Conservation (phyloP, 2,113 vertebrate species). For the Dinomys branickii region DNA sequence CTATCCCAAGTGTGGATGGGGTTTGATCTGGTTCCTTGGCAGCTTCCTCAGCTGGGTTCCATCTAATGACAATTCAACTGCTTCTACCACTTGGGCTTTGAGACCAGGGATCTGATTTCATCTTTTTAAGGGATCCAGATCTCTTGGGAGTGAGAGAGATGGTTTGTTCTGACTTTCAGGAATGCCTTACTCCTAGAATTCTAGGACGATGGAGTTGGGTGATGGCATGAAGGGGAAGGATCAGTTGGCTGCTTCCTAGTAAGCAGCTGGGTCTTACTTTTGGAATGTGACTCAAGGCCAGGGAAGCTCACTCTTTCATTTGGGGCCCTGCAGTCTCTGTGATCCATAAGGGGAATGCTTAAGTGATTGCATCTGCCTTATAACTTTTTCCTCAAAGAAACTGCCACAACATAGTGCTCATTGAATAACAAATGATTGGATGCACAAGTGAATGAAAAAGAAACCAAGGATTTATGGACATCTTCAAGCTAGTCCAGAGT, state of each 20-base stretch:
- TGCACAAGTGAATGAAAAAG: not conserved
- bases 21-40: not conserved
- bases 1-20: not conserved
- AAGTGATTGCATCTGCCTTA: not conserved
- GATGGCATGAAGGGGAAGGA: not conserved
- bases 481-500: not conserved
- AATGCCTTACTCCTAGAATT: not conserved
- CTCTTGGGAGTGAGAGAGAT: not conserved
- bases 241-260: not conserved
- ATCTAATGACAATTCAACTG: not conserved
- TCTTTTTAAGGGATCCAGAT: not conserved
- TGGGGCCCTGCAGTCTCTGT: not conserved
- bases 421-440: not conserved
- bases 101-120: not conserved
- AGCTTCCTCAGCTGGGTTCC: not conserved
- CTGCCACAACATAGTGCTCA: not conserved
- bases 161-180: not conserved
- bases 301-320: not conserved
- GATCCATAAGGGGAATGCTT: not conserved
- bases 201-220: not conserved
- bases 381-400: not conserved
- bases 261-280: not conserved
- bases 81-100: not conserved
- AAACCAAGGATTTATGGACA: not conserved
- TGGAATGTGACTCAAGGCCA: not conserved